Base-by-base conservation (phyloP, 2,797 vertebrate species). In the Coluber constrictor region DNA sequence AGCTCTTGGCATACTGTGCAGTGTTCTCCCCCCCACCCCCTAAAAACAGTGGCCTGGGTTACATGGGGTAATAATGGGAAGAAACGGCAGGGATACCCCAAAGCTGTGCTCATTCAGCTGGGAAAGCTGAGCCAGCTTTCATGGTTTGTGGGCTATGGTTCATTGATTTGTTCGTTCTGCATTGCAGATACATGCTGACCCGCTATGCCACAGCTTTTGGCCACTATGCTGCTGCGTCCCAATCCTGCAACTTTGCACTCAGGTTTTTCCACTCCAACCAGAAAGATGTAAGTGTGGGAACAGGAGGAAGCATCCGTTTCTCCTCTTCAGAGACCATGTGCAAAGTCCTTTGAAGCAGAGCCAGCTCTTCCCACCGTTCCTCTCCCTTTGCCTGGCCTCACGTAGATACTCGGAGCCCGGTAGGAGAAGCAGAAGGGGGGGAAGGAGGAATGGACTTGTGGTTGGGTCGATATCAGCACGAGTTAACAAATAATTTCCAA, bases 261-360 rank as follows among this genome's bases (percentile, higher is more conserved):
- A 99, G 99, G 98, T 99, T 99, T 99, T 99, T 99, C 98, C 99
- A 99, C 98, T 99, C 99, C 86, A 99, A 99, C 98, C 99, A 99
- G 98, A 99, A 99, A 99, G 99, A 99, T 99, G 99, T 99, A 97
- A 98, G 99, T 98, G 94, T 98, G 94, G 94, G 95, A 94, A 96
- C 55, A 57, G 86, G 56, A 55, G 16, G 8, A 32, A 10, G 29
- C 29, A 0, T 11, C 29, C 4, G 16, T 91, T 94, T 95, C 23
- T 47, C 70, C 37, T 86, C n/a, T 29, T 43, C 5, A 9, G n/a
- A 7, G 61, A 32, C 5, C 32, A 10, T 6, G 1, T 29, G 23
- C 54, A 27, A 20, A 27, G 1, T 91, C 91, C 11, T 1, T 7
- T 51, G 89, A 54, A 47, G 3, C 60, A 93, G 51, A 20, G 10